A percentile compares a stretch with the other conserved stretches of the same genome.
Evolutionary conservation across 2,113 vertebrate genomes (phyloP).

Genomic region (Harpagus bidentatus): DNA sequence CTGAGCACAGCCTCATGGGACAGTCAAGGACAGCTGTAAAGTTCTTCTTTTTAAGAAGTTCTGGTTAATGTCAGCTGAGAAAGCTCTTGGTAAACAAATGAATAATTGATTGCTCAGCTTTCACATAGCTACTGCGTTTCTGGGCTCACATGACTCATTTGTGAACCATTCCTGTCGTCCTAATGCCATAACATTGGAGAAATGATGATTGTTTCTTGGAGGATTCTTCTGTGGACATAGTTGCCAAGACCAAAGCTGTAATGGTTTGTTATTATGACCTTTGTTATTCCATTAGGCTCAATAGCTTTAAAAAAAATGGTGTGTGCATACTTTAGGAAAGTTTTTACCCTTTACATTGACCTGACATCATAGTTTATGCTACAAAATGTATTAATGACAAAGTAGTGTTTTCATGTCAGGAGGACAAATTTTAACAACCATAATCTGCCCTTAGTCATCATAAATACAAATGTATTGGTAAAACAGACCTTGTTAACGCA

Average conservation of each 20-base stretch:
- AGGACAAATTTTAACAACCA: constrained; percentile 80
- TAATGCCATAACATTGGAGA: constrained; percentile 85
- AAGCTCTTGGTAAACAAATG: constrained; percentile 84
- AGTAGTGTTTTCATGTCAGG: constrained; percentile 80
- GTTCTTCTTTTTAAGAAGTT: constrained; percentile 74
- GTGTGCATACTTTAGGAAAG: constrained; percentile 80
- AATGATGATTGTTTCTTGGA: constrained; percentile 81
- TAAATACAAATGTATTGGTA: constrained; percentile 86
- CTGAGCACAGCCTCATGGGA: constrained; percentile 39
- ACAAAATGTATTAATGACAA: constrained; percentile 81
- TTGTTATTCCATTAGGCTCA: constrained; percentile 94
- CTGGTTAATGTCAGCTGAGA: constrained; percentile 83
- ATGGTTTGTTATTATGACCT: constrained; percentile 98
- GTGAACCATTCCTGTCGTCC: constrained; percentile 78
- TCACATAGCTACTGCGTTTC: constrained; percentile 77
- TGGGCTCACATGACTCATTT: constrained; percentile 77
- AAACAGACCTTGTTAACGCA: constrained; percentile 82
- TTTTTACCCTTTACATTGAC: constrained; percentile 87
- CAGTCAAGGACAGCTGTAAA: constrained; percentile 76
- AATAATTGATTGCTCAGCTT: constrained; percentile 80
- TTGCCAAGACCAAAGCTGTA: constrained; percentile 86
- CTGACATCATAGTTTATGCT: constrained; percentile 83
- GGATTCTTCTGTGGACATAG: constrained; percentile 77
- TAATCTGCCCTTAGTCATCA: constrained; percentile 84
- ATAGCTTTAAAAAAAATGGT: constrained; percentile 78